These are phyloP conservation scores for Syrrhaptes paradoxus DNA, from an alignment of 2,113 vertebrate genomes.

Conservation along the genomic window DNA sequence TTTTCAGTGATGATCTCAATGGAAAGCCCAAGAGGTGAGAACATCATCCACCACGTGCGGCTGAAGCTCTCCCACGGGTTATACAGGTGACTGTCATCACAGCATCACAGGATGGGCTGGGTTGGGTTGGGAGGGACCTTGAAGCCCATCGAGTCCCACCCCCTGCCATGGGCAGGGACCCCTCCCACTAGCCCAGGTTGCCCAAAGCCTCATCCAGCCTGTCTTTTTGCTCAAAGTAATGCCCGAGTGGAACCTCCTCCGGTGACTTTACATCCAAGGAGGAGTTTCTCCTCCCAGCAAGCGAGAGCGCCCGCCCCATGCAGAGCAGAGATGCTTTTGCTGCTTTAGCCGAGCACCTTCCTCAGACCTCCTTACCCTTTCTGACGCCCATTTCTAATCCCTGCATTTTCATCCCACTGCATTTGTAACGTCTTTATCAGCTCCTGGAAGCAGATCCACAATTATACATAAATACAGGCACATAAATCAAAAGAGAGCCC, in stretches of 20 bases:
- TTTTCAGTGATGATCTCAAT: background rate
- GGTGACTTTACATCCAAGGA: background rate
- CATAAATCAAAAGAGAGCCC: background rate
- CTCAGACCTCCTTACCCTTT: background rate
- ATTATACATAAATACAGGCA: background rate
- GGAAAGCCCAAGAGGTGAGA: background rate
- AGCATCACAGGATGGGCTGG: too few relatives aligned
- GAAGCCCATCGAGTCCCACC: too few relatives aligned
- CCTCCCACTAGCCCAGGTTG: too few relatives aligned
- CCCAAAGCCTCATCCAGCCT: too few relatives aligned
- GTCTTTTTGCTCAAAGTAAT: background rate
- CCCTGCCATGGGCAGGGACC: too few relatives aligned
- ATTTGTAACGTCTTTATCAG: background rate
- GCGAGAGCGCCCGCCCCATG: rapidly evolving
- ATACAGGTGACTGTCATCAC: background rate
- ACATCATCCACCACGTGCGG: background rate
- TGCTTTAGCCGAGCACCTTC: background rate
- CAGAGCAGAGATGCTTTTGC: background rate
- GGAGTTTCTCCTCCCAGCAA: background rate
- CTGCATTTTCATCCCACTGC: background rate
- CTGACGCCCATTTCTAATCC: background rate
- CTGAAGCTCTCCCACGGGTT: background rate
- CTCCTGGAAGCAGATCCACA: background rate
- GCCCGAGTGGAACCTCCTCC: background rate
- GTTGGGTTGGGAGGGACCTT: too few relatives aligned